Percentiles rank a stretch among this genome's conserved stretches.
phyloP scores from a whole-genome alignment of 2,888 invertebrate species.

The Megaustenia siamemsis region DNA sequence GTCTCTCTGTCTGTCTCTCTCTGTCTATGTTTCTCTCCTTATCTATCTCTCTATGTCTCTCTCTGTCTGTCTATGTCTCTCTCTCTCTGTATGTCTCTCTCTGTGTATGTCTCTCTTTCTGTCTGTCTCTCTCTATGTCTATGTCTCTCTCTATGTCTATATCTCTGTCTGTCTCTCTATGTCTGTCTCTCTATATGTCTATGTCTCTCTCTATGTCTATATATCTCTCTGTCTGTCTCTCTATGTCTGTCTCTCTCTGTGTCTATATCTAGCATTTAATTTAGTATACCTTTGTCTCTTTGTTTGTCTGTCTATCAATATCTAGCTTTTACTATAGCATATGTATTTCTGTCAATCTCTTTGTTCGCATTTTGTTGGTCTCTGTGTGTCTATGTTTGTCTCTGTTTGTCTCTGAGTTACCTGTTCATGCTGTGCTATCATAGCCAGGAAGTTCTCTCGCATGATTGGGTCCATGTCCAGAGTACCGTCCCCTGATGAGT shows the following conservation, averaged over 20 bases:
- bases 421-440: conserved; percentile 51
- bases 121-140: conserved; percentile 2
- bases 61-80: too few relatives aligned
- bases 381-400: not conserved
- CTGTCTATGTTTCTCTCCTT: too few relatives aligned
- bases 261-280: not conserved
- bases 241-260: not conserved
- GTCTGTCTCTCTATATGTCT: not conserved
- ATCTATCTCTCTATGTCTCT: too few relatives aligned
- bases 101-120: not conserved
- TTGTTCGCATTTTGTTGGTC: not conserved
- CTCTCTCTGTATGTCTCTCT: not conserved
- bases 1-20: too few relatives aligned
- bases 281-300: not conserved
- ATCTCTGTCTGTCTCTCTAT: conserved; percentile 30
- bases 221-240: not conserved
- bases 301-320: not conserved
- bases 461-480: conserved; percentile 40
- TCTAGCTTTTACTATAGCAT: not conserved
- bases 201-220: not conserved
- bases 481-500: conserved; percentile 19
- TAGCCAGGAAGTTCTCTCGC: conserved; percentile 42
- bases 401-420: conserved; percentile 2
- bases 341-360: not conserved
- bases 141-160: not conserved